Evolutionary conservation across 2,797 vertebrate species (phyloP), one percentile per base, ranked within the genome.

Genomic region (Coregonus ussuriensis): DNA sequence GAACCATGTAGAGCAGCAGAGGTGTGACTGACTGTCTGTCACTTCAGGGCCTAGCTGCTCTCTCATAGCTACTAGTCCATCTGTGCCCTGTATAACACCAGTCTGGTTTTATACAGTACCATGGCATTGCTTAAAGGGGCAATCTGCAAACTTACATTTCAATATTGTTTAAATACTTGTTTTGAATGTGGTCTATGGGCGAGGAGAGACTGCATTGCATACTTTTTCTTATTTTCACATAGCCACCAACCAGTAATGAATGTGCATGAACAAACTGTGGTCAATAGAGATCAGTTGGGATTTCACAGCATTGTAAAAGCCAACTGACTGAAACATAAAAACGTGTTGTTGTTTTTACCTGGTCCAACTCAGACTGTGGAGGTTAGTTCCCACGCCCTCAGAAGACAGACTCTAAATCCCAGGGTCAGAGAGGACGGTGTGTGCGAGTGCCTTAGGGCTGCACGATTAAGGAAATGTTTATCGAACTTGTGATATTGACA

Each of bases 381-480:
- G 54, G 54, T 59, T n/a, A 59, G 54, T 59, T 59, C 54, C 54
- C 18, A 59, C 4, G 54, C 18, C 5, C 54, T n/a, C 54, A n/a
- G 15, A 54, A 54, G 53, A 54, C 16, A 6, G 53, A 3, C 53
- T 54, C 7, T 41, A 41, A 16, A 54, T 18, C 53, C 15, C 53
- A 54, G 53, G 13, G 15, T 54, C 18, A 21, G 4, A 3, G n/a
- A 66, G 29, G 9, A 21, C 65, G 33, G n/a, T 56, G 72, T 56
- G 16, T 78, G 16, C 53, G 54, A 62, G 63, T 71, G 6, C 66
- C n/a, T 54, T 6, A 73, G 15, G 75, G 33, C 59, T 47, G 7
- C 41, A 47, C 41, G 41, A 47, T 47, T 47, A 47, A 47, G 9
- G 7, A 47, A 11, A 11, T 47, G 41, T 47, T 47, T 47, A 47